Conservation (phyloP, 2,797 vertebrate genomes). For the Clarias pachynema region DNA sequence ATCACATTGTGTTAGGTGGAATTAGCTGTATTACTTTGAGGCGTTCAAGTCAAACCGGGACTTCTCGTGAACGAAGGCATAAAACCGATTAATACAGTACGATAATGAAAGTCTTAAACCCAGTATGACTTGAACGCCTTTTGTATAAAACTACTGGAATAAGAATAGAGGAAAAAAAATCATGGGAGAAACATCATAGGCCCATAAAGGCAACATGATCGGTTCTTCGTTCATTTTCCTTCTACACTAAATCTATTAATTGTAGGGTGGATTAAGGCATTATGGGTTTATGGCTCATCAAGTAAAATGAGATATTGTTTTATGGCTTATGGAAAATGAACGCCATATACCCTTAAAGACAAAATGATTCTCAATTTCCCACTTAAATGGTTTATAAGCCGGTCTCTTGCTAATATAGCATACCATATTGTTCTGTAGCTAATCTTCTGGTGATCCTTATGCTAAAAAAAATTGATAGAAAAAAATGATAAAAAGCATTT, state of each 20-base stretch:
- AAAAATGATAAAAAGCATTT: slow-evolving; percentile 35
- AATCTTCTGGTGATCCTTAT: neutral
- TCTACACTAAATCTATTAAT: slow-evolving; percentile 15
- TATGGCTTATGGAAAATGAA: slow-evolving; percentile 5
- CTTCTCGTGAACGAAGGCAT: too few species aligned
- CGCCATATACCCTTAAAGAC: neutral
- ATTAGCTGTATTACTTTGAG: too few species aligned
- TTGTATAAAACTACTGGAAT: too few species aligned
- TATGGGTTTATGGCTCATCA: slow-evolving; percentile 26
- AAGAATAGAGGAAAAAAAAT: too few species aligned
- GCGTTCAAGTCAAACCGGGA: too few species aligned
- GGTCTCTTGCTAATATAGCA: neutral
- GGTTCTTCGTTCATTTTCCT: neutral
- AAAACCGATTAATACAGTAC: too few species aligned
- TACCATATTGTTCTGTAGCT: neutral
- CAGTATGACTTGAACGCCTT: too few species aligned
- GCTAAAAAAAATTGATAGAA: neutral
- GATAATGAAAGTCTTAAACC: too few species aligned
- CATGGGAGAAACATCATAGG: neutral
- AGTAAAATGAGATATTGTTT: slow-evolving; percentile 16
- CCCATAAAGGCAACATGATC: neutral
- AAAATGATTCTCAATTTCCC: slow-evolving; percentile 14
- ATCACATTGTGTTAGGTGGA: too few species aligned
- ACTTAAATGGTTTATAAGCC: slow-evolving; percentile 10
- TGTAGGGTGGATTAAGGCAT: slow-evolving; percentile 6